phyloP scores from a whole-genome alignment of 2,797 vertebrate genomes.

The Melanotaenia boesemani region DNA sequence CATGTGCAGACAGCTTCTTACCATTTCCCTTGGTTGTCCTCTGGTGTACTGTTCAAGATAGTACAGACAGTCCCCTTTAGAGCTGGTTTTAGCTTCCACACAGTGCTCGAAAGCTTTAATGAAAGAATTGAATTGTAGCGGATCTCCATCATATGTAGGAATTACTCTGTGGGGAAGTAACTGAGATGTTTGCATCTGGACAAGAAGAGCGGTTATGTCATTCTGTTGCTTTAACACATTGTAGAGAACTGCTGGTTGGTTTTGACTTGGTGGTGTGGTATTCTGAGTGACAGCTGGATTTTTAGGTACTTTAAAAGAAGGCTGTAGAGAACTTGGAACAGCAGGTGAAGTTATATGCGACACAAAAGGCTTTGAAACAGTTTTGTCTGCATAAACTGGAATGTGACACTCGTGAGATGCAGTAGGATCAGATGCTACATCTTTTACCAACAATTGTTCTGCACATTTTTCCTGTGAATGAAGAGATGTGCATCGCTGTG shows the following conservation, averaged over 20 bases:
- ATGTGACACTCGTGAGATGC: no score
- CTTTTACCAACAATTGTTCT: no score
- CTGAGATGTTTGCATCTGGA: constrained; percentile 1
- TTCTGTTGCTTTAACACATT: neutral
- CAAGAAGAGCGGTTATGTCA: neutral
- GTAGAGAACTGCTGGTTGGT: neutral
- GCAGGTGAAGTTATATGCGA: no score
- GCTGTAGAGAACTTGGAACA: no score
- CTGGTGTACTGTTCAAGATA: constrained; percentile 4
- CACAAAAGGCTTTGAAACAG: no score
- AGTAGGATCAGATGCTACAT: no score
- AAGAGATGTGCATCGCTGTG: neutral
- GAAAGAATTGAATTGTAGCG: neutral
- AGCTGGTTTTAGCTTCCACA: neutral
- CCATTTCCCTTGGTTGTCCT: neutral
- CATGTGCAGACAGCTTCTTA: constrained; percentile 21
- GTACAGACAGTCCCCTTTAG: constrained; percentile 2
- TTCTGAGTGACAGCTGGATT: no score
- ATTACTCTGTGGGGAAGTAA: neutral
- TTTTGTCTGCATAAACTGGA: no score
- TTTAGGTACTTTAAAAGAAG: no score
- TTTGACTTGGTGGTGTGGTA: neutral
- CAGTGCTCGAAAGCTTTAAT: constrained; percentile 4
- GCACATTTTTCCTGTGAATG: no score
- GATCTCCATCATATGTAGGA: neutral